Evolutionary conservation across 2,888 invertebrate genomes (phyloP).

Genomic region (Metopia argyrocephala): DNA sequence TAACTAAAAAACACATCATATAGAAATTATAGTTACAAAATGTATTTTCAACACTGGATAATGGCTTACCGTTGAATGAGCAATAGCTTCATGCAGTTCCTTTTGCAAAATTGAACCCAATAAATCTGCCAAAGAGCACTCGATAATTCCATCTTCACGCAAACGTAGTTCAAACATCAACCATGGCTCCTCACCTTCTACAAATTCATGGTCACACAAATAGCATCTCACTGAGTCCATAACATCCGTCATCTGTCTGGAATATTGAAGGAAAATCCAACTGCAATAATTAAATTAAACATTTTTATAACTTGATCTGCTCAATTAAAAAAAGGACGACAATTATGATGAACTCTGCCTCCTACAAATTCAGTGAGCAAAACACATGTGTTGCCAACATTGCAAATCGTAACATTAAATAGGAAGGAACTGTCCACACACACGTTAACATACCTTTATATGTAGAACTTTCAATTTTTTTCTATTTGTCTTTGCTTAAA

Average conservation of each 20-base stretch:
- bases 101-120: slow-evolving; percentile 58
- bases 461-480: neutral
- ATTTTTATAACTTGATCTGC: neutral
- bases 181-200: slow-evolving; percentile 66
- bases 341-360: neutral
- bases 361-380: slow-evolving; percentile 8
- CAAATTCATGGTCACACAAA: slow-evolving; percentile 66
- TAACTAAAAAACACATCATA: slow-evolving; percentile 57
- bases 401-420: slow-evolving; percentile 45
- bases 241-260: slow-evolving; percentile 12
- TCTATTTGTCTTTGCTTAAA: neutral
- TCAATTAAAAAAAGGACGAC: neutral
- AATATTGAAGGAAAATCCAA: neutral
- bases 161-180: slow-evolving; percentile 65
- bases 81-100: slow-evolving; percentile 58
- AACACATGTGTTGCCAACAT: slow-evolving; percentile 63
- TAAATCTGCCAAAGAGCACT: slow-evolving; percentile 61
- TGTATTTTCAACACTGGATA: neutral
- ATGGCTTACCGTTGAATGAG: slow-evolving; percentile 65
- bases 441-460: slow-evolving; percentile 41
- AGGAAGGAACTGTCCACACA: neutral
- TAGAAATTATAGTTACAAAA: neutral
- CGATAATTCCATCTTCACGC: slow-evolving; percentile 63
- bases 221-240: slow-evolving; percentile 65
- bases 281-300: slow-evolving; percentile 34